Evolutionary conservation across 2,888 invertebrate species (phyloP), one percentile per base, ranked within the genome.

Genomic region (Desoria tigrina): DNA sequence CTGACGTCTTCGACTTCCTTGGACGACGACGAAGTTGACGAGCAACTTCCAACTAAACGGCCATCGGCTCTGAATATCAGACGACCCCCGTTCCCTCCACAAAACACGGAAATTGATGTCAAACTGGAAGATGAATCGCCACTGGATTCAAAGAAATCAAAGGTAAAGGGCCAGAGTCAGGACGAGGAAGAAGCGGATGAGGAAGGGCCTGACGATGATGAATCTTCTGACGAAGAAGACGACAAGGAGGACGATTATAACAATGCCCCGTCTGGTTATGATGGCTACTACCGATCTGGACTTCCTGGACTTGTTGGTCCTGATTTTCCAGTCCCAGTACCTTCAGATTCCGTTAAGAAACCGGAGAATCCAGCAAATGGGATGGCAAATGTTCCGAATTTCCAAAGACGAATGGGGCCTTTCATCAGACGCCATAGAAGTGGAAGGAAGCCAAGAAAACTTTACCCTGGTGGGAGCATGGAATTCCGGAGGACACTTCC

Each of bases 101-200:
- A 16, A 45, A 45, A 45, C n/a, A 16, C 6, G 16, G 16, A 18
- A 18, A 39, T 39, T 11, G 16, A 39, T 16, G 39, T 39, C 9
- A 39, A 39, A 39, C 39, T 39, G 9, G 9, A 9, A 39, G 39
- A 9, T 11, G 16, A 39, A 39, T 39, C 9, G 9, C 39, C 39
- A 39, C 39, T 16, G 9, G 9, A 11, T 39, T 49, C 9, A 49
- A 49, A 18, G 21, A 18, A 42, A 49, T 28, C 18, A 28, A 59
- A 50, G 57, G n/a, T 18, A 49, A 27, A 56, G 39, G 24, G 27
- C 4, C 45, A 45, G 21, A 45, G 21, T n/a, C 45, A 59, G n/a
- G 63, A 64, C 6, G 64, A 64, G 6, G 57, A 68, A 4, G 61
- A 39, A 2, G 67, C 59, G 4, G 63, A 60, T n/a, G 57, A 61